Evolutionary conservation across 2,888 invertebrate genomes (phyloP).

Genomic region (Galeruca laticollis): DNA sequence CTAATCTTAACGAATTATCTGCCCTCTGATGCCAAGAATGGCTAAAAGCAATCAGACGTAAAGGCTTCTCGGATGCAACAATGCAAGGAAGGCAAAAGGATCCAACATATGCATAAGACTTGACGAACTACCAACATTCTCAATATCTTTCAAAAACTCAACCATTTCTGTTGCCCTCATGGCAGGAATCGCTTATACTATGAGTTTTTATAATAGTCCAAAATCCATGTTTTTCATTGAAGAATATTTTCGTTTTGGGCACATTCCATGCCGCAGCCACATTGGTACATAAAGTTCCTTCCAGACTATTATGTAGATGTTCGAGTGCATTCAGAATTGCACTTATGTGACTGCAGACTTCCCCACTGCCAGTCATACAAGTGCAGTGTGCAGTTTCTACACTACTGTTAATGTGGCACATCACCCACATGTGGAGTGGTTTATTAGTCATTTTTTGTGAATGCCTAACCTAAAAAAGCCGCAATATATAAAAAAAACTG

Average conservation of each 20-base stretch:
- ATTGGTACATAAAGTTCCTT: slow-evolving; percentile 33
- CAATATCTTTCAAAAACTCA: background rate
- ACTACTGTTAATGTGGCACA: no score
- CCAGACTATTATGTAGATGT: background rate
- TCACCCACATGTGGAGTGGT: slow-evolving; percentile 18
- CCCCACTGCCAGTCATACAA: no score
- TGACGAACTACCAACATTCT: slow-evolving; percentile 1
- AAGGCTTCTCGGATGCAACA: no score
- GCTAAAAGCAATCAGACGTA: no score
- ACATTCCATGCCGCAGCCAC: slow-evolving; percentile 23
- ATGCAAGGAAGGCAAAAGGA: slow-evolving; percentile 37
- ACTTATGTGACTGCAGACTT: no score
- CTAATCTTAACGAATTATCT: no score
- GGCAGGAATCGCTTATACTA: background rate
- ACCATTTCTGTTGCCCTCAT: background rate
- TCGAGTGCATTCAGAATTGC: no score
- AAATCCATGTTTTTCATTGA: slow-evolving; percentile 4
- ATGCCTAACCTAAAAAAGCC: slow-evolving; percentile 41
- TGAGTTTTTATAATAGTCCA: background rate
- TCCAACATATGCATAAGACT: slow-evolving; percentile 33
- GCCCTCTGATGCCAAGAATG: no score
- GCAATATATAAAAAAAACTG: no score
- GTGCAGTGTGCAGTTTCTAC: no score
- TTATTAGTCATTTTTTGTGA: slow-evolving; percentile 38
- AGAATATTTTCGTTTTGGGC: slow-evolving; percentile 5